phyloP scores from a whole-genome alignment of 2,888 invertebrate species.

The Tachina lurida region DNA sequence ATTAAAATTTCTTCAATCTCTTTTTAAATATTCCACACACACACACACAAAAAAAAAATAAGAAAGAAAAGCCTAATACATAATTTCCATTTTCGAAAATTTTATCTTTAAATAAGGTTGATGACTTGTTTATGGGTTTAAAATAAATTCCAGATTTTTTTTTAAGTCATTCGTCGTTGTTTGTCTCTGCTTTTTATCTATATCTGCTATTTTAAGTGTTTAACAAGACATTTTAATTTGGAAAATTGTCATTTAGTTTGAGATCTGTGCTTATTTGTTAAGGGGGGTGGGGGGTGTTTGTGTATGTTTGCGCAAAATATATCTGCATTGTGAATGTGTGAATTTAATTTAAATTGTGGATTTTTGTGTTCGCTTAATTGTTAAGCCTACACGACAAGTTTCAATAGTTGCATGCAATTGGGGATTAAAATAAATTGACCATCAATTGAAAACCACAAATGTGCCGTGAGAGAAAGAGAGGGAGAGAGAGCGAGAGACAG shows the following conservation, averaged over 20 bases:
- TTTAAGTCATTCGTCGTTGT: background rate
- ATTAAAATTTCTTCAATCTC: constrained; percentile 54
- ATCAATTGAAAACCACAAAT: constrained; percentile 21
- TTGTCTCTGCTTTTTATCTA: constrained; percentile 7
- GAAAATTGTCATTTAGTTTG: constrained; percentile 44
- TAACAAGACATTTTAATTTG: constrained; percentile 63
- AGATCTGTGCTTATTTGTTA: background rate
- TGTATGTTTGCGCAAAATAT: constrained; percentile 35
- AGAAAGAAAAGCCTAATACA: background rate
- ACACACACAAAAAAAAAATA: constrained; percentile 12
- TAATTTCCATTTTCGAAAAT: constrained; percentile 34
- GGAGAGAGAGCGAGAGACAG: background rate
- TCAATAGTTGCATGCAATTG: constrained; percentile 28
- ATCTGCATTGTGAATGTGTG: constrained; percentile 45
- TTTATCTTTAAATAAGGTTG: constrained; percentile 48
- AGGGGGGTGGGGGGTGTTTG: background rate
- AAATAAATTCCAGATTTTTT: constrained; percentile 39
- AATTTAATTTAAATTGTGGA: constrained; percentile 50
- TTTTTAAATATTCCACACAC: constrained; percentile 19
- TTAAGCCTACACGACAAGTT: constrained; percentile 46
- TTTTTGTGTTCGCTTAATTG: constrained; percentile 50
- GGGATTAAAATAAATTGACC: constrained; percentile 63
- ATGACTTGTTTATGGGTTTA: constrained; percentile 45
- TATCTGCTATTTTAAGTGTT: constrained; percentile 34
- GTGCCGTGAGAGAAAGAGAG: background rate